Evolutionary conservation across 1,140 invertebrate genomes (phyloP), one percentile per base, ranked within the genome.

Genomic region (Drosophila pseudoobscura): DNA sequence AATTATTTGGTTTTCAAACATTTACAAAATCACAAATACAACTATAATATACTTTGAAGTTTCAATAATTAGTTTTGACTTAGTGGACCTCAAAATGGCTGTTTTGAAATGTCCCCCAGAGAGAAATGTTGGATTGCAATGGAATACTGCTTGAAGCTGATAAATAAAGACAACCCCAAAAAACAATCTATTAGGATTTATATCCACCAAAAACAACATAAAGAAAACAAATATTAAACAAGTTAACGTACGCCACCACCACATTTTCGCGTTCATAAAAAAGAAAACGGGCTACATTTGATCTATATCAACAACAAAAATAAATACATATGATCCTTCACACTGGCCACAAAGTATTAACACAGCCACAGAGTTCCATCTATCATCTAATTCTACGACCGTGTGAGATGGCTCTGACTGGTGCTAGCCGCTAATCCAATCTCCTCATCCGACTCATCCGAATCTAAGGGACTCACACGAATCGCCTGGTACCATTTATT

Each of bases 401-500:
- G 65, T 24, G 89, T 77, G 45, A 91, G 54, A 43, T 82, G 78
- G 54, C 56, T 91, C 44, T 90, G 90, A 74, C 90, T 91, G 60
- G 90, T 80, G 31, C 53, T 91, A 13, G 89, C 62, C 6, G 89
- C 64, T 13, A 91, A 52, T 8, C 90, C 90, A 6, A 85, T 70
- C 26, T 91, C 90, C 56, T 91, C 90, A 39, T 91, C 90, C 31
- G 94, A 93, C 57, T 94, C 93, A 2, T 93, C 93, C 26, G 93
- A 93, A 63, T 97, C 95, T 44, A 95, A 92, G 1, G 95, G 95
- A 63, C 96, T 96, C 80, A 97, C 96, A 59, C 97, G 93, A 63
- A 98, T 97, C 0, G 97, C 97, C 91, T 98, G 97, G 92, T 98
- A 98, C 98, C 98, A 99, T 90, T 98, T 96, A 91, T 98, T 98